Evolutionary conservation across 1,140 invertebrate genomes (phyloP), one percentile per base, ranked within the genome.

Genomic region (Hermetia illucens): DNA sequence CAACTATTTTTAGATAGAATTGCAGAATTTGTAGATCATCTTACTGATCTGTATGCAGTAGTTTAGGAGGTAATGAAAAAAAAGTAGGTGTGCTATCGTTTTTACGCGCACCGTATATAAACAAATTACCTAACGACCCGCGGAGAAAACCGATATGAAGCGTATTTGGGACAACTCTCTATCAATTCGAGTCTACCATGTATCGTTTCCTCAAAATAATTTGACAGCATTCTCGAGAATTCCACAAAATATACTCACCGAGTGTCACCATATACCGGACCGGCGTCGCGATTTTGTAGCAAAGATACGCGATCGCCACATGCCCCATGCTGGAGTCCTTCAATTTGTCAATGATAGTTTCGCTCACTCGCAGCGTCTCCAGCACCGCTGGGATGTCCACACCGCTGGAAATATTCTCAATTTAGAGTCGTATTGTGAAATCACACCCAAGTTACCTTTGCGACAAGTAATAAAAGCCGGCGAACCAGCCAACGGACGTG

Each of bases 201-300:
- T n/a, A 8, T 25, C 24, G n/a, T n/a, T 8, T n/a, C 24, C 24
- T 8, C 8, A 27, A 8, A n/a, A 27, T n/a, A 27, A n/a, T 9
- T n/a, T n/a, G 24, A n/a, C 24, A 27, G 8, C n/a, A n/a, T 9
- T 18, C 9, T 3, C 18, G n/a, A n/a, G 19, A 13, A 21, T 17
- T 19, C 19, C 15, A 43, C 22, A 15, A 33, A n/a, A 35, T 33
- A 46, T 30, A 56, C 58, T 69, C 67, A 82, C 79, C 84, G 47
- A 96, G 49, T 19, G 91, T 95, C 1, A 93, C 77, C 3, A 85
- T 82, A 64, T 95, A 96, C 47, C 92, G 67, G 12, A 85, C 51
- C 2, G 92, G 92, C 16, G 90, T 91, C 12, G 78, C 77, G 44
- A 95, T 66, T 70, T 97, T 95, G 57, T 94, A 96, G 48, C 90